Base-by-base conservation (phyloP, 2,888 invertebrate genomes). In the Cenopis cana region DNA sequence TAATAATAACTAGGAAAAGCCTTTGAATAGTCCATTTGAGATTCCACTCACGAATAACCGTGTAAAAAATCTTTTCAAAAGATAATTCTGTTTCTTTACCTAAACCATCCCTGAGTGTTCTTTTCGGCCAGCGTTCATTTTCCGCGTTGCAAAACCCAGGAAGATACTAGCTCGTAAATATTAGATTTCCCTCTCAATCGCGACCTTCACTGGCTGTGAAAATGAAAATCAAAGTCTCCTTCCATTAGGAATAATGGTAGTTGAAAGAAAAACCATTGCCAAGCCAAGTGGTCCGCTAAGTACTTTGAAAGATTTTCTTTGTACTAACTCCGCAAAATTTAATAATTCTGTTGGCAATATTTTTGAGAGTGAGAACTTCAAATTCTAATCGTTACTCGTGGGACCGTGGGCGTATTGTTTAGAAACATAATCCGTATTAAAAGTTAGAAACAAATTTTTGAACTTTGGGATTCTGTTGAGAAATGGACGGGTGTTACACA, bases 271-370 rank as follows among this genome's bases (percentile, higher is more conserved):
- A 71, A 71, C 67, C 61, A 71, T 14, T 49, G n/a, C 36, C 54
- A 49, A 67, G 67, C 67, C 71, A 71, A 71, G 71, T 71, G 61
- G 70, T 67, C 61, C 55, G 66, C 67, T 71, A 61, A 71, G 71
- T 71, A 71, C 71, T 71, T 71, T 61, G 60, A 71, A 71, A 71
- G 71, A 71, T 71, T 67, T 71, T 67, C 71, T 71, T 71, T 71
- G 71, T 71, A 56, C 60, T 55, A 66, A 60, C 61, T 71, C 18
- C 18, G 66, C 20, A 36, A 67, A 61, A 56, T 56, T 67, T 71
- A 67, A 71, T 71, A 67, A 71, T 67, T 67, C 38, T 56, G 66
- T 61, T 61, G 61, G 50, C 61, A 61, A 61, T 71, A 61, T 71
- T 71, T 71, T 67, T 46, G 46, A 33, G 59, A n/a, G 55, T 29